Percentiles rank a stretch among this genome's conserved stretches.
Evolutionary conservation across 2,113 vertebrate species (phyloP).

Genomic region (Dicerorhinus sumatrensis): DNA sequence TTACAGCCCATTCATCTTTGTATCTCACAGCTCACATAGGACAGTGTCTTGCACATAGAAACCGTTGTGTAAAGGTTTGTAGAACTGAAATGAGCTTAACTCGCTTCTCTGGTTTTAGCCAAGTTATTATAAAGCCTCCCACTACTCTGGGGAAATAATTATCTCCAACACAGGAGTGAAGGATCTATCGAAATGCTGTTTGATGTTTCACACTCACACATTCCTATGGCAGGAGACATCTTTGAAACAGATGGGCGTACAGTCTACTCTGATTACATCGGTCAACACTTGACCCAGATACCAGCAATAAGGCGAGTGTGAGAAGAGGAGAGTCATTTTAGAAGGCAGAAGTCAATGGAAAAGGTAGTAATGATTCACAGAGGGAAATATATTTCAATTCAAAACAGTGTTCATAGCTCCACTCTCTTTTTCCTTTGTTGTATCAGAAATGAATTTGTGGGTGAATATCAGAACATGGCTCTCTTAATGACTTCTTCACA

Average conservation of each 20-base stretch:
- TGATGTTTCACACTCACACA: conserved; percentile 11
- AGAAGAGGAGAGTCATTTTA: background rate
- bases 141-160: conserved; percentile 39
- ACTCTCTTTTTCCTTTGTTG: background rate
- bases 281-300: background rate
- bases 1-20: background rate
- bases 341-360: background rate
- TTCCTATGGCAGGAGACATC: background rate
- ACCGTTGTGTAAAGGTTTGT: background rate
- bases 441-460: conserved; percentile 27
- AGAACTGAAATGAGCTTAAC: conserved; percentile 27
- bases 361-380: background rate
- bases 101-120: background rate
- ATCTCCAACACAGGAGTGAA: background rate
- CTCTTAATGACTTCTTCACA: background rate
- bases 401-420: background rate
- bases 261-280: background rate
- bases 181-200: background rate
- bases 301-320: background rate
- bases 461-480: background rate
- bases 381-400: background rate
- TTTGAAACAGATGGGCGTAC: background rate
- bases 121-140: background rate
- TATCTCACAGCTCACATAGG: background rate
- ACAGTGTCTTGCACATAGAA: background rate